Evolutionary conservation across 2,888 invertebrate species (phyloP).

Genomic region (Ditula angustiorana): DNA sequence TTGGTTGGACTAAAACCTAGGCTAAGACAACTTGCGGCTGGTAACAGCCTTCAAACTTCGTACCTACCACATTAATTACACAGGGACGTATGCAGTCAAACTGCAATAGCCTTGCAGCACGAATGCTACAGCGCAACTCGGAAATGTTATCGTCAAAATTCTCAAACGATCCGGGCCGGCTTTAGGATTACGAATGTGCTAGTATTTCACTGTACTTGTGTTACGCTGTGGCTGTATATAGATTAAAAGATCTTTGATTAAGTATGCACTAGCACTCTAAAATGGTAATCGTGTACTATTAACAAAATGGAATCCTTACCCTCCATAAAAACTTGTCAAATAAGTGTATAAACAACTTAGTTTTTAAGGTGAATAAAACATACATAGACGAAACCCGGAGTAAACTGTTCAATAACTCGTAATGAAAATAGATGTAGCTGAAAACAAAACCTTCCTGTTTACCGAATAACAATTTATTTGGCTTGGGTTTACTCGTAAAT

Average conservation of each 20-base stretch:
- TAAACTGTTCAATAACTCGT: conserved; percentile 69
- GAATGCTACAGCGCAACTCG: neutral
- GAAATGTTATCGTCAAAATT: neutral
- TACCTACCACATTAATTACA: too few relatives aligned
- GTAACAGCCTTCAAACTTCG: too few relatives aligned
- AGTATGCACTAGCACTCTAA: too few relatives aligned
- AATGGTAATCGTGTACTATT: too few relatives aligned
- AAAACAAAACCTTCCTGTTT: conserved; percentile 68
- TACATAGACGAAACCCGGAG: conserved; percentile 53
- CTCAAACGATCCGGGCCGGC: neutral
- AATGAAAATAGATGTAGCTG: conserved; percentile 76
- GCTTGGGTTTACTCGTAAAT: conserved; percentile 64
- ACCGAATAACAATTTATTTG: conserved; percentile 63
- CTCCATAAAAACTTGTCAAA: neutral
- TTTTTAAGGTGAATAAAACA: conserved; percentile 52
- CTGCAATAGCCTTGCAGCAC: too few relatives aligned
- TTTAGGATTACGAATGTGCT: neutral
- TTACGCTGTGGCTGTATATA: too few relatives aligned
- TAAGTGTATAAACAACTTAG: neutral
- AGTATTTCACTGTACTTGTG: too few relatives aligned
- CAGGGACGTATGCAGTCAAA: too few relatives aligned
- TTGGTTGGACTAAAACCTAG: too few relatives aligned
- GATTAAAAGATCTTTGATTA: too few relatives aligned
- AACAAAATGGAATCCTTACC: too few relatives aligned
- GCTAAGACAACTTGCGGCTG: too few relatives aligned